Evolutionary conservation across 2,113 vertebrate genomes (phyloP).

Genomic region (Oncorhynchus masou): DNA sequence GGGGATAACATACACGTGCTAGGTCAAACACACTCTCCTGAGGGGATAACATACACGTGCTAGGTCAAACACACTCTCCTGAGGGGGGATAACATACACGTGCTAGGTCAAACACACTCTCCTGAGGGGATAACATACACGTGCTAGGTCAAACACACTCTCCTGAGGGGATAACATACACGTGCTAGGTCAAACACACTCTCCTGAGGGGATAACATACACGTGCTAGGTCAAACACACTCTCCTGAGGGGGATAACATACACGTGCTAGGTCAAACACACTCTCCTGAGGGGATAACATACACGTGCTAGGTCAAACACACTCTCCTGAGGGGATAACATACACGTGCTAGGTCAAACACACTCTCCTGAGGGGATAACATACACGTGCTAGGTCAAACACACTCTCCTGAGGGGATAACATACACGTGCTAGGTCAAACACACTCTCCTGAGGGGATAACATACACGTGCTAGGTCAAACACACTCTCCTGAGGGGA

Average conservation of each 20-base stretch:
- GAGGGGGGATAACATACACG: slow-evolving; percentile 13
- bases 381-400: slow-evolving; percentile 2
- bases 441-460: too few relatives aligned
- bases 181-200: too few relatives aligned
- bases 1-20: slow-evolving; percentile 4
- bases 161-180: slow-evolving; percentile 69
- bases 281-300: too few relatives aligned
- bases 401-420: too few relatives aligned
- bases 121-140: slow-evolving; percentile 61
- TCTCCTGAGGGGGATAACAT: too few relatives aligned
- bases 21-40: slow-evolving; percentile 73
- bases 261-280: too few relatives aligned
- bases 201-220: slow-evolving; percentile 74
- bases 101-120: slow-evolving; percentile 55
- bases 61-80: neutral
- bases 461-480: too few relatives aligned
- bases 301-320: too few relatives aligned
- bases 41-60: neutral
- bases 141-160: slow-evolving; percentile 34
- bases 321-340: too few relatives aligned
- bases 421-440: too few relatives aligned
- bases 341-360: too few relatives aligned
- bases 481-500: too few relatives aligned
- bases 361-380: slow-evolving; percentile 79
- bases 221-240: neutral